phyloP scores from a whole-genome alignment of 2,797 vertebrate species.

The Micromesistius poutassou region DNA sequence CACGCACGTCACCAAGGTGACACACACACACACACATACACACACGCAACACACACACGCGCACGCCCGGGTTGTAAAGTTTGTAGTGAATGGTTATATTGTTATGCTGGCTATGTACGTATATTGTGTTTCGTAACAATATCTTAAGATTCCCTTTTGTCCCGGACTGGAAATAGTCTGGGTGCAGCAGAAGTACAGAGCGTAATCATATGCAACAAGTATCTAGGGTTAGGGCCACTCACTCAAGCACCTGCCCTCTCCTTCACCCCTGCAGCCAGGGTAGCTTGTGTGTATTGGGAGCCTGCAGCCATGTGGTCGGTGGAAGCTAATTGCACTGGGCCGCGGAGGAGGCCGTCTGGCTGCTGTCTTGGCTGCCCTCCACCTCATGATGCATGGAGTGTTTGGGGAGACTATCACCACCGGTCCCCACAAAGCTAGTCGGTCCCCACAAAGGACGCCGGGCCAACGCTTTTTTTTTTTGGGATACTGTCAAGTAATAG shows the following conservation, averaged over 20 bases:
- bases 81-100: not conserved
- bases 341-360: constrained; percentile 12
- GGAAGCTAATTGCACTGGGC: constrained; percentile 12
- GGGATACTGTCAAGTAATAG: too few species aligned
- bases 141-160: not conserved
- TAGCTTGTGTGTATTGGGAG: not conserved
- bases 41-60: not conserved
- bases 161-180: not conserved
- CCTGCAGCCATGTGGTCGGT: not conserved
- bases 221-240: not conserved
- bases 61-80: too few species aligned
- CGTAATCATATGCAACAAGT: not conserved
- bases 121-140: not conserved
- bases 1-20: constrained; percentile 80
- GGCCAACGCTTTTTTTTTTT: too few species aligned
- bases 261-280: not conserved
- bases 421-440: constrained; percentile 21
- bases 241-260: not conserved
- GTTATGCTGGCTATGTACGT: too few species aligned
- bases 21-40: constrained; percentile 2
- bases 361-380: constrained; percentile 27
- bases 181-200: not conserved
- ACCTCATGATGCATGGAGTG: constrained; percentile 52
- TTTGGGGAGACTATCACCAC: constrained; percentile 30
- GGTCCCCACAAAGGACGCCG: not conserved